Base-by-base conservation (phyloP, 1,140 invertebrate genomes). In the Metopolophium dirhodum region DNA sequence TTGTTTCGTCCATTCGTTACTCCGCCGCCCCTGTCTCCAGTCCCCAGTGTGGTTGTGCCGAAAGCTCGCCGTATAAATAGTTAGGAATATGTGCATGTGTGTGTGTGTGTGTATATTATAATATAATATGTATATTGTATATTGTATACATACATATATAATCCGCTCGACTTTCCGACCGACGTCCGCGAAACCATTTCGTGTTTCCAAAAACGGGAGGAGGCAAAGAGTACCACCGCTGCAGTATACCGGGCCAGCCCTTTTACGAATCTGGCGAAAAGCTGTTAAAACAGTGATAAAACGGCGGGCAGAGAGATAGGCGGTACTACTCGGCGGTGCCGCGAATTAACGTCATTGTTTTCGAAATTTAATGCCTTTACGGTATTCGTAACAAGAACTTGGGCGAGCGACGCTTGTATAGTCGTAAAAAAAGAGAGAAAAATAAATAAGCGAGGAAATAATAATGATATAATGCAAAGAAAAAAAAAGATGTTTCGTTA, bases 231-330 rank as follows among this genome's bases (percentile, higher is more conserved):
- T 57, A 54, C 9, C 18, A 14, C 26, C 6, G 4, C 6, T 22
- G 20, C 20, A 45, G 4, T 30, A 30, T 45, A 86, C 87, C 2
- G 49, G 6, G 26, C 49, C 54, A 18, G 8, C 49, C n/a, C 77
- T 37, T 83, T 87, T 30, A 49, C 86, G 45, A 51, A 20, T 37
- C 88, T 61, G 82, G 9, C 23, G n/a, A 93, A 83, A 93, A 93
- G 91, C 49, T 93, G 91, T 93, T 93, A 93, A 93, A 93, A 93
- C 91, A 93, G 49, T 85, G 68, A 93, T 93, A 93, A 93, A 93
- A 93, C 26, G 35, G 45, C 37, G 26, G 49, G 82, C 35, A 18
- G 23, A 83, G 54, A 91, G 47, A 93, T 37, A 83, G 68, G 91
- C 77, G 91, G 22, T 77, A 77, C 61, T 77, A 77, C 30, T 77